These are phyloP conservation scores for Lepus europaeus DNA, from an alignment of 2,113 vertebrate species.

Conservation along the genomic window DNA sequence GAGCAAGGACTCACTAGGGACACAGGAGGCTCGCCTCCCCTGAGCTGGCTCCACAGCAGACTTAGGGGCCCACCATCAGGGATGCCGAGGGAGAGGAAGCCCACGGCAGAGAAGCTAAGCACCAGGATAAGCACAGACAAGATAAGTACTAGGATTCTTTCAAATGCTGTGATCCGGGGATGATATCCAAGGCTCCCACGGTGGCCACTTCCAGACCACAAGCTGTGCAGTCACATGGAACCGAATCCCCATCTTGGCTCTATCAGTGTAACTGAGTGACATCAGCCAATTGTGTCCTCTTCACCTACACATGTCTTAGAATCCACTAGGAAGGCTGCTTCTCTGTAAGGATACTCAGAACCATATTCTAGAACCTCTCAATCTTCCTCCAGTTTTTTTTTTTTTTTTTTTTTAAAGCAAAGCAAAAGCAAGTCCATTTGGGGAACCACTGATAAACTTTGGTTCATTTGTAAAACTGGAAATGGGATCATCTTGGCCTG, in stretches of 20 bases:
- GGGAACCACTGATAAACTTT: background rate
- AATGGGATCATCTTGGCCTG: background rate
- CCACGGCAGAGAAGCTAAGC: background rate
- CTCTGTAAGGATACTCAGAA: background rate
- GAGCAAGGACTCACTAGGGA: background rate
- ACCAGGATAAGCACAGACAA: background rate
- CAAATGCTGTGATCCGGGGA: background rate
- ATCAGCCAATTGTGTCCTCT: background rate
- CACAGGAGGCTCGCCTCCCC: background rate
- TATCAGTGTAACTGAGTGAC: background rate
- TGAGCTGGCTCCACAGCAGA: background rate
- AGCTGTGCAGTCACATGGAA: background rate
- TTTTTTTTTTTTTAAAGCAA: background rate
- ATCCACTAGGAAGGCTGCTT: background rate
- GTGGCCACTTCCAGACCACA: background rate
- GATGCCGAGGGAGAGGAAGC: background rate
- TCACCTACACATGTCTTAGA: background rate
- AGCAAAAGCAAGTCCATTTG: background rate
- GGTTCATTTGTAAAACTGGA: conserved; percentile 24
- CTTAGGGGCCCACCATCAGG: background rate
- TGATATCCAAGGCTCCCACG: background rate
- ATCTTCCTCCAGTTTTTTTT: too few relatives aligned
- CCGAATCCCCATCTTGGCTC: background rate
- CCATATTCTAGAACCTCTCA: background rate
- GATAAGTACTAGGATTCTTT: background rate